Evolutionary conservation across 2,888 invertebrate genomes (phyloP).

Genomic region (Luffia ferchaultella): DNA sequence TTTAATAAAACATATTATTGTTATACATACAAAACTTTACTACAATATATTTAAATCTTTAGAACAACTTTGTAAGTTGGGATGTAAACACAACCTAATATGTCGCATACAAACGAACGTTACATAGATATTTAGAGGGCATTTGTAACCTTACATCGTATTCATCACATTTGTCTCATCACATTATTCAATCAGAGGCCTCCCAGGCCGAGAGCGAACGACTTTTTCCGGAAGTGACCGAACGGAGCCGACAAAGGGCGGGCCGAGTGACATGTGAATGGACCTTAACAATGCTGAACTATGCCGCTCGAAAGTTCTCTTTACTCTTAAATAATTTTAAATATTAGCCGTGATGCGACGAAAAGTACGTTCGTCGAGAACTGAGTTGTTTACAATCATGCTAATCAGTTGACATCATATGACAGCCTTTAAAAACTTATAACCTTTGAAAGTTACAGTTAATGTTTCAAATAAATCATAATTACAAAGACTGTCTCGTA

Average conservation of each 20-base stretch:
- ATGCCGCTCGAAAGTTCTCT: conserved; percentile 1
- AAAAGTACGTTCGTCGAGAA: too few species aligned
- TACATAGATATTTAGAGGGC: conserved; percentile 32
- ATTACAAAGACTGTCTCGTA: too few species aligned
- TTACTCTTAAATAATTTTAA: background rate
- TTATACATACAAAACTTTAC: too few species aligned
- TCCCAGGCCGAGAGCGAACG: conserved; percentile 29
- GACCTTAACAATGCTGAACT: conserved; percentile 26
- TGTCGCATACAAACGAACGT: conserved; percentile 25
- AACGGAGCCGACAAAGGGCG: conserved; percentile 25
- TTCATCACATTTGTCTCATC: conserved; percentile 40
- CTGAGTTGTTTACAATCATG: too few species aligned
- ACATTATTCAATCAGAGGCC: conserved; percentile 34
- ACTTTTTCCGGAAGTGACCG: conserved; percentile 25
- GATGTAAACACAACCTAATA: conserved; percentile 23
- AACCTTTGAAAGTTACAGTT: too few species aligned
- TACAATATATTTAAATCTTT: too few species aligned
- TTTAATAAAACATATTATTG: too few species aligned
- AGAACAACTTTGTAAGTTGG: conserved; percentile 1
- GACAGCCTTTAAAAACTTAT: too few species aligned
- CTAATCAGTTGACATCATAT: too few species aligned
- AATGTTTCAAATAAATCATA: too few species aligned
- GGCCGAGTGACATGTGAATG: conserved; percentile 26
- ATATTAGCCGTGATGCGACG: too few species aligned
- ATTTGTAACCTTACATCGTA: conserved; percentile 32